Conservation (phyloP, 1,140 invertebrate genomes). For the Dufourea novaeangliae region DNA sequence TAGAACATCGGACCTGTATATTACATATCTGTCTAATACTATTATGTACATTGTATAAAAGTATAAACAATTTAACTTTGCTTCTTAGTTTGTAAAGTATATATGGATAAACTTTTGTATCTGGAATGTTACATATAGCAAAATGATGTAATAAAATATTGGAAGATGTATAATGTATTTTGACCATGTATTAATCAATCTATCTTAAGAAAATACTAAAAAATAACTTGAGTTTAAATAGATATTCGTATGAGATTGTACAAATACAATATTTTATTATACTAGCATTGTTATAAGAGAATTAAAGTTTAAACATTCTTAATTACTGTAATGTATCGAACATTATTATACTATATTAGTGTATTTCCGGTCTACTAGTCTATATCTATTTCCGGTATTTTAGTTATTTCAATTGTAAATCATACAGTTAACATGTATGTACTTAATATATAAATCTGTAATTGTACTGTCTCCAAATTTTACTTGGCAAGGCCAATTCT, state of each 20-base stretch:
- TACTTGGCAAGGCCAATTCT: no score
- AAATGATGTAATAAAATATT: conserved; percentile 6
- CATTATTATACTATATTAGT: neutral
- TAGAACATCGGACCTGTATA: neutral
- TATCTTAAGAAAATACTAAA: neutral
- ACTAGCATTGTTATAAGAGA: neutral
- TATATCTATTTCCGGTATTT: no score
- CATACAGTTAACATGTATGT: no score
- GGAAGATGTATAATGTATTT: neutral
- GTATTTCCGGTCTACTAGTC: no score
- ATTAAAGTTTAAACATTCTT: neutral
- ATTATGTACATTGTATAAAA: neutral
- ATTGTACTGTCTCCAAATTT: no score
- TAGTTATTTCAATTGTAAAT: no score
- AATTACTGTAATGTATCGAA: neutral
- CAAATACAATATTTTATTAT: neutral
- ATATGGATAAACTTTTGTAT: neutral
- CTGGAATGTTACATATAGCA: neutral
- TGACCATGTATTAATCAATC: neutral
- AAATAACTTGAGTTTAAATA: neutral
- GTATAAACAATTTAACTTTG: neutral
- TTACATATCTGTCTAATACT: neutral
- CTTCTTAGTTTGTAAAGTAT: neutral
- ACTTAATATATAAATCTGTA: no score
- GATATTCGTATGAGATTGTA: neutral